phyloP scores from a whole-genome alignment of 2,888 invertebrate species.

The Diarsia dahlii region DNA sequence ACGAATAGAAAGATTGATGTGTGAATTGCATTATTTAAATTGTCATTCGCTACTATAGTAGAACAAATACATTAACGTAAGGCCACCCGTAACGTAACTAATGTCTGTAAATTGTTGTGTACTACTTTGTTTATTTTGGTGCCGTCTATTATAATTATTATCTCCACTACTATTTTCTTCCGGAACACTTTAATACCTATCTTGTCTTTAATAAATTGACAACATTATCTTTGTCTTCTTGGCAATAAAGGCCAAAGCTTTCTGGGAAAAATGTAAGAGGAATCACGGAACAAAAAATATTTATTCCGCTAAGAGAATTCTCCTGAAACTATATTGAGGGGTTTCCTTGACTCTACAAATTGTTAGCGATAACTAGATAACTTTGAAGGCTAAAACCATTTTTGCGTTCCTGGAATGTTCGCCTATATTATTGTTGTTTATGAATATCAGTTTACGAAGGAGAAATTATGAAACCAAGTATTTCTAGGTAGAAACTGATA shows the following conservation, averaged over 20 bases:
- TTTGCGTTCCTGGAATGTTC: constrained; percentile 18
- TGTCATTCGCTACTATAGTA: constrained; percentile 47
- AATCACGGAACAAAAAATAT: constrained; percentile 21
- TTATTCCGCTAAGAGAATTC: constrained; percentile 12
- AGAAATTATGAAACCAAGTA: constrained; percentile 12
- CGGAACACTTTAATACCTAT: constrained; percentile 22
- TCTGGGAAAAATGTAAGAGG: constrained; percentile 12
- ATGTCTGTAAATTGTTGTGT: constrained; percentile 44
- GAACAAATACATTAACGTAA: constrained; percentile 49
- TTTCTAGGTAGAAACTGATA: constrained; percentile 15
- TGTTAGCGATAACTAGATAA: constrained; percentile 30
- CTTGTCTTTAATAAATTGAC: constrained; percentile 3
- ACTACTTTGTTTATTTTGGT: constrained; percentile 39
- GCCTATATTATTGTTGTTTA: constrained; percentile 17
- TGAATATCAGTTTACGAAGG: constrained; percentile 14
- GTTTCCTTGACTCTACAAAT: constrained; percentile 19
- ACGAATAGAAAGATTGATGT: constrained; percentile 50
- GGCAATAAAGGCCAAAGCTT: not conserved
- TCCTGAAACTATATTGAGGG: constrained; percentile 6
- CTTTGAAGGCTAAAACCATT: constrained; percentile 34
- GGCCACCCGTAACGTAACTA: constrained; percentile 53
- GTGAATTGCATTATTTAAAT: constrained; percentile 55
- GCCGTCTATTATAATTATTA: constrained; percentile 6
- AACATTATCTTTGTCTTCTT: constrained; percentile 14
- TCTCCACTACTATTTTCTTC: constrained; percentile 16